Conservation (phyloP, 1,140 invertebrate species). For the Ridgeia piscesae region DNA sequence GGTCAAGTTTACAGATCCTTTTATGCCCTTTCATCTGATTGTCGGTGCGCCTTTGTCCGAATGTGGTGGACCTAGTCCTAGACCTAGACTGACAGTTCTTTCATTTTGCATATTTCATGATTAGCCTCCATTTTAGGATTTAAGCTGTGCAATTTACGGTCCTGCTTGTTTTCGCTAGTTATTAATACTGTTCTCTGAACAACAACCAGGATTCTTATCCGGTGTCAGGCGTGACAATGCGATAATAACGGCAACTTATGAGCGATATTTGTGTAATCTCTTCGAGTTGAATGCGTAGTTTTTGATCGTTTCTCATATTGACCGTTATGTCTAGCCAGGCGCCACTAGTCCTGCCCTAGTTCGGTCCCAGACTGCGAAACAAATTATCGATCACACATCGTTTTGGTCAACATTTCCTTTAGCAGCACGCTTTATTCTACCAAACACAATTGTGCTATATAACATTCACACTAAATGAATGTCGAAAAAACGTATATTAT, state of each 20-base stretch:
- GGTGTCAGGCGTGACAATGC: neutral
- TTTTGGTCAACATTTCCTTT: neutral
- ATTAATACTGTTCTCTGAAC: neutral
- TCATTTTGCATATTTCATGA: neutral
- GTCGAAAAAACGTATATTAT: neutral
- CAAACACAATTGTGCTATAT: neutral
- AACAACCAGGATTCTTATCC: neutral
- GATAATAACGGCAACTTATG: neutral
- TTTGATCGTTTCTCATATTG: neutral
- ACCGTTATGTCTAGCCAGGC: neutral
- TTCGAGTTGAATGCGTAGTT: neutral
- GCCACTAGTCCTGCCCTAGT: neutral
- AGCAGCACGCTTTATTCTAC: neutral
- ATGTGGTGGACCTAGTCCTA: neutral
- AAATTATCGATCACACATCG: neutral
- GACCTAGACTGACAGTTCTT: neutral
- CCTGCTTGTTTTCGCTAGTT: neutral
- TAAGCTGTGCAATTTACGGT: neutral
- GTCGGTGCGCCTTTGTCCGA: neutral
- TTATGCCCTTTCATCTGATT: neutral
- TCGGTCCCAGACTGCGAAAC: neutral
- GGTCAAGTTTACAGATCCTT: neutral
- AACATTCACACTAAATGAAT: neutral
- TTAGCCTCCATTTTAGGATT: neutral
- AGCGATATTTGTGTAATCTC: neutral